phyloP scores from a whole-genome alignment of 2,888 invertebrate genomes.

The Spodoptera picta region DNA sequence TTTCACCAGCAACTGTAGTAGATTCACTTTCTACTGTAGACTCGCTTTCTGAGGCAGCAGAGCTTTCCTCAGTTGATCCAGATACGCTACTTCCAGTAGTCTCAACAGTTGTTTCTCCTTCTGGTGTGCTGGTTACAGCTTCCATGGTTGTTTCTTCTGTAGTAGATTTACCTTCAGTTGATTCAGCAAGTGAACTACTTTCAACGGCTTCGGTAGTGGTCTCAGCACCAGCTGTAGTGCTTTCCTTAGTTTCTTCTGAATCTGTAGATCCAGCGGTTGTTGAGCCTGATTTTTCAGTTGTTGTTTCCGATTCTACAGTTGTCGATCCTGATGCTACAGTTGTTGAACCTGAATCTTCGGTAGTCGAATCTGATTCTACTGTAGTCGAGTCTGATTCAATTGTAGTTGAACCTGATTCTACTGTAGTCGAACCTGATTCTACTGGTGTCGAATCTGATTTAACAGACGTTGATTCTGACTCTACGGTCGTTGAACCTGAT shows the following conservation, averaged over 20 bases:
- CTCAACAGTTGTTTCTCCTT: conserved; percentile 10
- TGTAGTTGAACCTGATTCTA: conserved; percentile 4
- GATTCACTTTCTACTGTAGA: conserved; percentile 6
- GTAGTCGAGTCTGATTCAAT: conserved; percentile 13
- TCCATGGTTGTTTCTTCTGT: too few species aligned
- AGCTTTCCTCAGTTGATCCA: conserved; percentile 6
- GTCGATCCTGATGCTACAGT: conserved; percentile 1
- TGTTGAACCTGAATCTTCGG: conserved; percentile 18
- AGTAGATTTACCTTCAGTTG: conserved; percentile 5
- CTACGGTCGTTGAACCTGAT: background rate
- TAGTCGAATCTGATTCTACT: conserved; percentile 16
- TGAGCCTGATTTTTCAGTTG: background rate
- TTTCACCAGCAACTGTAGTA: conserved; percentile 16
- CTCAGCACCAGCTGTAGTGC: conserved; percentile 13
- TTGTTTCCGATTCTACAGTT: background rate
- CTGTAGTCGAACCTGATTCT: conserved; percentile 13
- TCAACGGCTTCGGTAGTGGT: conserved; percentile 7
- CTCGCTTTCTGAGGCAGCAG: conserved; percentile 10
- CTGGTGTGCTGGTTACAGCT: conserved; percentile 14
- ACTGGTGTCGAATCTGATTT: background rate
- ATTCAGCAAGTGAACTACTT: background rate
- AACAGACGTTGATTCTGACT: background rate
- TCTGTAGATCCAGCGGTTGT: conserved; percentile 6
- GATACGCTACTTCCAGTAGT: conserved; percentile 8
- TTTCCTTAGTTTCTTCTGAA: conserved; percentile 11